Percentiles rank a stretch among this genome's conserved stretches.
Evolutionary conservation across 2,888 invertebrate species (phyloP).

Genomic region (Hemaris fuciformis): DNA sequence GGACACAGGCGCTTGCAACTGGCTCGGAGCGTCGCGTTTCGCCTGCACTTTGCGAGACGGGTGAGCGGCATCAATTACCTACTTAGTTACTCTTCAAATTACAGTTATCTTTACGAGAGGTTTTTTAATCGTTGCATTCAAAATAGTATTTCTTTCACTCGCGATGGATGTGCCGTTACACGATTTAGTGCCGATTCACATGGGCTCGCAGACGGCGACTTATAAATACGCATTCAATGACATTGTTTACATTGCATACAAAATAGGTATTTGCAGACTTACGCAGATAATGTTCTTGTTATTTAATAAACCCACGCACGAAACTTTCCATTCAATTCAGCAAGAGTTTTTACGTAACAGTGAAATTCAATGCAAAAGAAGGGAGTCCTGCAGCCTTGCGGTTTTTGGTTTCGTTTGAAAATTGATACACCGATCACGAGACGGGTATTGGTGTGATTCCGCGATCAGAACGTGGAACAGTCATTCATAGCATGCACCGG

Average conservation of each 20-base stretch:
- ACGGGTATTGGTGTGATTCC: not conserved
- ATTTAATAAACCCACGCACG: not conserved
- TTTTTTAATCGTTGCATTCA: conserved; percentile 43
- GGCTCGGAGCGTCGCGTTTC: conserved; percentile 69
- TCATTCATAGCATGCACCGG: conserved; percentile 66
- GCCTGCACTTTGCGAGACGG: conserved; percentile 68
- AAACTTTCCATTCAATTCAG: conserved; percentile 2
- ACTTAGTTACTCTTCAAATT: conserved; percentile 56
- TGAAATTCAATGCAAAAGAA: not conserved
- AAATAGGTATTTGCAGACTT: conserved; percentile 7
- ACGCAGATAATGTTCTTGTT: conserved; percentile 8
- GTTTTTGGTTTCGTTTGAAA: conserved; percentile 16
- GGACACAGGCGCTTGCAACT: conserved; percentile 72
- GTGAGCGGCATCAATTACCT: conserved; percentile 72
- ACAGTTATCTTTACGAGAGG: conserved; percentile 54
- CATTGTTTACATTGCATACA: conserved; percentile 12
- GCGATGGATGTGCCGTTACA: conserved; percentile 31
- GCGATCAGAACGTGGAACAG: conserved; percentile 26
- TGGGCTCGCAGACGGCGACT: not conserved
- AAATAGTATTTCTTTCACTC: conserved; percentile 44
- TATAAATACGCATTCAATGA: not conserved
- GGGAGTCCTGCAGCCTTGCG: not conserved
- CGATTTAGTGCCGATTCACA: conserved; percentile 26
- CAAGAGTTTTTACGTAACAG: not conserved
- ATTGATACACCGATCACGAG: conserved; percentile 23